phyloP scores from a whole-genome alignment of 2,113 vertebrate genomes.

The Eulacestoma nigropectus region DNA sequence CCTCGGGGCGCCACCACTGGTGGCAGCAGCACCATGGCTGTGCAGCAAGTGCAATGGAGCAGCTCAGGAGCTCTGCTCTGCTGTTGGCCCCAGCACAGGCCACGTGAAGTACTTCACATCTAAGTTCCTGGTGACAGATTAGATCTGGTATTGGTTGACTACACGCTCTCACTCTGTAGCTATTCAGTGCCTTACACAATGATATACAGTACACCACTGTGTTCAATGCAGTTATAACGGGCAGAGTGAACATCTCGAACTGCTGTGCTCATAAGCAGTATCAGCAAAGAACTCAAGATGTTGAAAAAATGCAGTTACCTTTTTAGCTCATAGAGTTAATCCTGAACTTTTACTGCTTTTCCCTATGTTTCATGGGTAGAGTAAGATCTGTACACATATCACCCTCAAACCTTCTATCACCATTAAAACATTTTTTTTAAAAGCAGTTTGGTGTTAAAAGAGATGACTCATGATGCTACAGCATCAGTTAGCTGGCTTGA shows the following conservation, averaged over 20 bases:
- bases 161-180: not conserved
- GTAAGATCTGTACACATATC: not conserved
- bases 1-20: rapidly evolving
- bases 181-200: not conserved
- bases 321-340: not conserved
- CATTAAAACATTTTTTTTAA: not conserved
- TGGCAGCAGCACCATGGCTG: not conserved
- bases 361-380: not conserved
- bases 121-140: not conserved
- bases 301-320: not conserved
- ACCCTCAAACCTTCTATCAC: not conserved
- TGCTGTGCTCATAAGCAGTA: not conserved
- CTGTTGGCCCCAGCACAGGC: not conserved
- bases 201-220: not conserved
- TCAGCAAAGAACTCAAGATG: not conserved
- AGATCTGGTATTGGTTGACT: not conserved
- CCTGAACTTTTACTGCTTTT: not conserved
- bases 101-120: not conserved
- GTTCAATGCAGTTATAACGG: not conserved
- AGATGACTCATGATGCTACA: conserved; percentile 42
- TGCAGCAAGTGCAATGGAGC: not conserved
- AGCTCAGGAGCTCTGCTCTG: not conserved
- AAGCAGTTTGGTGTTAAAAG: not conserved
- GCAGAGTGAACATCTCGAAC: not conserved
- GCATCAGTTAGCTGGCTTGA: not conserved